These are phyloP conservation scores for Rhabdomys dilectus DNA, from an alignment of 2,113 vertebrate genomes.

Conservation along the genomic window DNA sequence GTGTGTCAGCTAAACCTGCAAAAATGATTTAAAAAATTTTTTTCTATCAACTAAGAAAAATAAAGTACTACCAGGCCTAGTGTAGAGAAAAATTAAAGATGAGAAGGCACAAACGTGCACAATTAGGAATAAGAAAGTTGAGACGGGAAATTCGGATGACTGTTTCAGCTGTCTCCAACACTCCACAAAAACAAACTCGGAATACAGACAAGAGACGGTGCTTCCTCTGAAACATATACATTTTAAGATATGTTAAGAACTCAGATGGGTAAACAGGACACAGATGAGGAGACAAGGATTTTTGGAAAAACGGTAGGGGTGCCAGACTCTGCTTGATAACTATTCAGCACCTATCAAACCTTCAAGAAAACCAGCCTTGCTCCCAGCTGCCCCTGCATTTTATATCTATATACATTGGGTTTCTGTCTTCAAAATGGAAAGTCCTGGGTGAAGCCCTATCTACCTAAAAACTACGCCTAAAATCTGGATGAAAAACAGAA, in stretches of 20 bases:
- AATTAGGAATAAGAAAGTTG: not conserved
- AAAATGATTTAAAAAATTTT: not conserved
- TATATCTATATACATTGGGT: not conserved
- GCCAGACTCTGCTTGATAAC: not conserved
- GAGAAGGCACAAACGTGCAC: not conserved
- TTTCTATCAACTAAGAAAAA: not conserved
- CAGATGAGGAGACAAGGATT: not conserved
- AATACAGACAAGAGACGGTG: not conserved
- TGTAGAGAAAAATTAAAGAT: not conserved
- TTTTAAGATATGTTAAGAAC: not conserved
- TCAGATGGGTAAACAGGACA: not conserved
- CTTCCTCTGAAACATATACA: not conserved
- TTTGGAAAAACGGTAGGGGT: not conserved
- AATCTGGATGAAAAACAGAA: constrained; percentile 3
- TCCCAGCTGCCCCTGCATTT: not conserved
- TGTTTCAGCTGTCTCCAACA: not conserved
- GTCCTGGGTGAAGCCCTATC: not conserved
- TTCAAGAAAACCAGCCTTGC: not conserved
- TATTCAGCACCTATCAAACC: not conserved
- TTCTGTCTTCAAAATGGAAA: constrained; percentile 27
- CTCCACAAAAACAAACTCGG: constrained; percentile 7
- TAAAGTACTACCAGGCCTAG: not conserved
- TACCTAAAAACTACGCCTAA: not conserved
- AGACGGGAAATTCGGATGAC: not conserved
- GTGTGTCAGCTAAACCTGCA: not conserved